phyloP scores from a whole-genome alignment of 2,888 invertebrate genomes.

The Caenorhabditis sp. region DNA sequence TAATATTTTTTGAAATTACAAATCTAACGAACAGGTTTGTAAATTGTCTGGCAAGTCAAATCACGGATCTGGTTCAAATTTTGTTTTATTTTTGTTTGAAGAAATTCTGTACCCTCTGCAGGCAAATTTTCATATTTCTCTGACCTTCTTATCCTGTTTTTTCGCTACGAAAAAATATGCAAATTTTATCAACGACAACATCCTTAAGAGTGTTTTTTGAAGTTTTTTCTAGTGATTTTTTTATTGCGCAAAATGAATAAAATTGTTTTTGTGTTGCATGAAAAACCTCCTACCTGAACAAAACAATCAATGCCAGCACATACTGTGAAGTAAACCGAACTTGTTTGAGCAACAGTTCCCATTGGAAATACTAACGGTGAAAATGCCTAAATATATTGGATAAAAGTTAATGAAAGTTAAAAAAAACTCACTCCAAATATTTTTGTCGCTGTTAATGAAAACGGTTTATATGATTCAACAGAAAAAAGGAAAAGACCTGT shows the following conservation, averaged over 20 bases:
- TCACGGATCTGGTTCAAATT: not conserved
- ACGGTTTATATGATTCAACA: conserved; percentile 54
- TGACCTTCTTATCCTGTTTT: no score
- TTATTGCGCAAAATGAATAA: not conserved
- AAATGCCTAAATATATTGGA: conserved; percentile 21
- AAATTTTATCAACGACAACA: no score
- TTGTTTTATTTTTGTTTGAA: not conserved
- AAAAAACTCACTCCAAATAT: conserved; percentile 40
- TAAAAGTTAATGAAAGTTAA: not conserved
- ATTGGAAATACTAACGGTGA: conserved; percentile 65
- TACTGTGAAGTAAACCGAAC: conserved; percentile 70
- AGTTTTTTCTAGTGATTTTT: no score
- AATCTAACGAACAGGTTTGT: no score
- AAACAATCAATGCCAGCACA: conserved; percentile 70
- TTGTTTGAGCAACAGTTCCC: conserved; percentile 70
- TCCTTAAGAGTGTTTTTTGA: no score
- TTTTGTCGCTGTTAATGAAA: conserved; percentile 56
- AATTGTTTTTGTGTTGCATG: not conserved
- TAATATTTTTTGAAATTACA: no score
- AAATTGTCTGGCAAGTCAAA: no score
- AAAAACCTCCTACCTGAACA: conserved; percentile 60
- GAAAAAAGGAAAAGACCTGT: conserved; percentile 65
- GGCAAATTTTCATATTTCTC: not conserved
- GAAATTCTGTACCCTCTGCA: no score
- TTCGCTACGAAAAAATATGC: no score